Conservation (phyloP, 2,113 vertebrate genomes). For the Phalacrocorax brasilianus region DNA sequence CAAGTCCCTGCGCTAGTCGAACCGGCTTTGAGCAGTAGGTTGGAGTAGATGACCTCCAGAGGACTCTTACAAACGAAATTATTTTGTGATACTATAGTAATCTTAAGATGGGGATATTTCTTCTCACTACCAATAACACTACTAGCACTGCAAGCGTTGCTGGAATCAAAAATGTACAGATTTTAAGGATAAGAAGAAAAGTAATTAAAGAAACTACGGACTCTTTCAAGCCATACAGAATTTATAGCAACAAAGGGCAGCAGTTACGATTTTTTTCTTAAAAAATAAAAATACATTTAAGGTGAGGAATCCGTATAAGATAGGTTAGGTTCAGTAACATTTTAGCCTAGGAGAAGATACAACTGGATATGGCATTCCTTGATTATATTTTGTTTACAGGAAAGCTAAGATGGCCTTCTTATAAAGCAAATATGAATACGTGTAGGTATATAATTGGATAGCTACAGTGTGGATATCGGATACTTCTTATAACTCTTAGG, state of each 20-base stretch:
- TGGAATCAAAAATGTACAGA: background rate
- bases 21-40: background rate
- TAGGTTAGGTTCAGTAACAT: background rate
- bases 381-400: background rate
- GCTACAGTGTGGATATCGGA: fast-evolving
- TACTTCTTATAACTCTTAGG: background rate
- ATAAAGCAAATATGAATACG: background rate
- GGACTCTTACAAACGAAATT: background rate
- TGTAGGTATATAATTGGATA: background rate
- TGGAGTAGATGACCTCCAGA: background rate
- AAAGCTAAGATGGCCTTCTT: background rate
- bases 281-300: background rate
- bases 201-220: background rate
- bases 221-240: background rate
- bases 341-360: background rate
- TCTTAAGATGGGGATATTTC: background rate
- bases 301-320: background rate
- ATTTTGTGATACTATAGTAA: background rate
- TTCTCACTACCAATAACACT: background rate
- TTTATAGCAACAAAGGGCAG: background rate
- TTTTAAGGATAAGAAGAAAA: background rate
- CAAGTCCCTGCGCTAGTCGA: background rate
- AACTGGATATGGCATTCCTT: background rate
- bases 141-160: background rate
- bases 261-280: background rate